These are phyloP conservation scores for Bubo scandiacus DNA, from an alignment of 2,113 vertebrate genomes.

Conservation along the genomic window DNA sequence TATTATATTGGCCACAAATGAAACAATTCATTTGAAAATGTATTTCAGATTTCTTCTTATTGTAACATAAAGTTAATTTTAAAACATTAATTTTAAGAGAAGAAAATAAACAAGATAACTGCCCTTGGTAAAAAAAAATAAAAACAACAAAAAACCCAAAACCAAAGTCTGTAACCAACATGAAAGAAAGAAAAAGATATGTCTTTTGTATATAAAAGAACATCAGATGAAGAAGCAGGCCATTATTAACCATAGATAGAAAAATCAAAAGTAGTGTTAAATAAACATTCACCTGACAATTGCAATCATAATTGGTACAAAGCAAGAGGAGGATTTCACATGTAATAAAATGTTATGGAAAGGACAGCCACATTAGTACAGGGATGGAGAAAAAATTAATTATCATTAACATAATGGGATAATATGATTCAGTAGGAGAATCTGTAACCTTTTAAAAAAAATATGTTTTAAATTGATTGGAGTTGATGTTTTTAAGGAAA, in stretches of 20 bases:
- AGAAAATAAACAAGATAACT: not conserved
- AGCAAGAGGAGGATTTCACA: not conserved
- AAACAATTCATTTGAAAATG: not conserved
- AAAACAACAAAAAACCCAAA: not conserved
- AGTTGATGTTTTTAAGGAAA: not conserved
- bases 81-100: not conserved
- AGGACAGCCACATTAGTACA: not conserved
- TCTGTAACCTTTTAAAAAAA: not conserved
- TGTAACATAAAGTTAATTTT: not conserved
- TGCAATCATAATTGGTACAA: not conserved
- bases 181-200: not conserved
- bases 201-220: not conserved
- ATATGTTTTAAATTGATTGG: not conserved
- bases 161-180: not conserved
- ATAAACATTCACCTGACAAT: not conserved
- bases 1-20: not conserved
- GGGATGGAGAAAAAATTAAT: not conserved
- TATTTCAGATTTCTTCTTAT: not conserved
- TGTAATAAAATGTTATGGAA: not conserved
- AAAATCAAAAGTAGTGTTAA: not conserved
- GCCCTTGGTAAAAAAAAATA: not conserved
- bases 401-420: not conserved
- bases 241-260: not conserved
- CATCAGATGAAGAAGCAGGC: not conserved
- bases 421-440: not conserved